A percentile compares a stretch with the other conserved stretches of the same genome.
phyloP scores from a whole-genome alignment of 2,113 vertebrate genomes.

The Promerops cafer region DNA sequence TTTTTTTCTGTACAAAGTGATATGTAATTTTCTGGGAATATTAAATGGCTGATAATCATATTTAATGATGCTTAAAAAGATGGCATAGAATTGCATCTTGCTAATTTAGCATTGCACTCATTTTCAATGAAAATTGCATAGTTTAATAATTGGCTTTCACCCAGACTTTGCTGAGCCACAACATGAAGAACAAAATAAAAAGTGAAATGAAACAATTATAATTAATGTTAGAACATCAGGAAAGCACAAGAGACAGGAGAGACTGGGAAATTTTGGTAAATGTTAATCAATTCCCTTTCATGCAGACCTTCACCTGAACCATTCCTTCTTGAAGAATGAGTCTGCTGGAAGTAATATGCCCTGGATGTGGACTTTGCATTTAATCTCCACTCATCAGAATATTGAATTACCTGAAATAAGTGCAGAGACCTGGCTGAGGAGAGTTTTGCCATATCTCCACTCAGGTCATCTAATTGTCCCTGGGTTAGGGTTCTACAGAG shows the following conservation, averaged over 20 bases:
- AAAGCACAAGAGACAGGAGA: neutral
- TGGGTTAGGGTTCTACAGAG: neutral
- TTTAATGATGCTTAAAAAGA: neutral
- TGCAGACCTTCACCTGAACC: neutral
- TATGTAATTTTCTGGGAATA: neutral
- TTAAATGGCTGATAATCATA: neutral
- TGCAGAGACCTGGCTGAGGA: neutral
- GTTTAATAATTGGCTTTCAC: neutral
- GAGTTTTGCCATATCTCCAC: neutral
- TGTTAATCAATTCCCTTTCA: neutral
- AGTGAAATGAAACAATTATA: neutral
- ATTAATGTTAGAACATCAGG: neutral
- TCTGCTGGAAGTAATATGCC: neutral
- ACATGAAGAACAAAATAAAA: neutral
- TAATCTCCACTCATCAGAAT: neutral
- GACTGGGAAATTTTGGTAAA: neutral
- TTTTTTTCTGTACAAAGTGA: neutral
- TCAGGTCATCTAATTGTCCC: neutral
- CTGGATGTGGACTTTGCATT: neutral
- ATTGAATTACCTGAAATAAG: neutral
- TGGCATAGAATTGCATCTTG: neutral
- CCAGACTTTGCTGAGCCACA: neutral
- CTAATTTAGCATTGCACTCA: neutral
- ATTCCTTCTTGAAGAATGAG: neutral
- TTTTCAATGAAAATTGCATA: neutral